A percentile compares a stretch with the other conserved stretches of the same genome.
These are phyloP conservation scores for Taenaris catops DNA, from an alignment of 2,888 invertebrate genomes.

Conservation along the genomic window DNA sequence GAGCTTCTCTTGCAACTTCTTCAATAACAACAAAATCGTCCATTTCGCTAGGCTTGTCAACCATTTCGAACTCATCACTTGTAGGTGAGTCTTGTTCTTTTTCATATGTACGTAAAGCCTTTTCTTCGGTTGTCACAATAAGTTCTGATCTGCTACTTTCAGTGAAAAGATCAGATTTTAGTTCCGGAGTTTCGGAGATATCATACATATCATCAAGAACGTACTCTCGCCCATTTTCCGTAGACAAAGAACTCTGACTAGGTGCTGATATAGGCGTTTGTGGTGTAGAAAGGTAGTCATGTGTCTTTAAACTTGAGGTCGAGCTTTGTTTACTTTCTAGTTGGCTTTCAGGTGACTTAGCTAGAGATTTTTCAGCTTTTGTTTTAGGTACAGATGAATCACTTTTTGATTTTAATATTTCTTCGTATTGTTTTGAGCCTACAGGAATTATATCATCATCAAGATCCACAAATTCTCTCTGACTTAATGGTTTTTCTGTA, in stretches of 20 bases:
- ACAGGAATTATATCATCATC: constrained; percentile 64
- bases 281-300: constrained; percentile 74
- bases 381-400: constrained; percentile 75
- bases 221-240: constrained; percentile 83
- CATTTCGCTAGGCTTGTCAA: constrained; percentile 91
- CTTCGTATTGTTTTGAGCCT: constrained; percentile 67
- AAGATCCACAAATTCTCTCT: constrained; percentile 72
- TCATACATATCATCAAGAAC: constrained; percentile 80
- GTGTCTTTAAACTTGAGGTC: constrained; percentile 77
- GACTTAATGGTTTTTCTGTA: constrained; percentile 62
- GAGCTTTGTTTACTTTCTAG: constrained; percentile 80
- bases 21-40: constrained; percentile 94
- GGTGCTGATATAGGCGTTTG: constrained; percentile 82
- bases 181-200: constrained; percentile 79
- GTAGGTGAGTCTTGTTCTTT: constrained; percentile 86
- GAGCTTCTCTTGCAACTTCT: constrained; percentile 92
- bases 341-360: constrained; percentile 59
- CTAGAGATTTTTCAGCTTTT: constrained; percentile 57
- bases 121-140: constrained; percentile 81
- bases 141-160: constrained; percentile 79
- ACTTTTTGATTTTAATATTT: constrained; percentile 70
- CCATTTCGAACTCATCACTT: constrained; percentile 92
- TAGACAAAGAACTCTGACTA: constrained; percentile 82
- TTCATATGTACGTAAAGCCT: constrained; percentile 68
- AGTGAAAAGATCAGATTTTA: constrained; percentile 68